Evolutionary conservation across 2,888 invertebrate species (phyloP).

Genomic region (Polietes domitor): DNA sequence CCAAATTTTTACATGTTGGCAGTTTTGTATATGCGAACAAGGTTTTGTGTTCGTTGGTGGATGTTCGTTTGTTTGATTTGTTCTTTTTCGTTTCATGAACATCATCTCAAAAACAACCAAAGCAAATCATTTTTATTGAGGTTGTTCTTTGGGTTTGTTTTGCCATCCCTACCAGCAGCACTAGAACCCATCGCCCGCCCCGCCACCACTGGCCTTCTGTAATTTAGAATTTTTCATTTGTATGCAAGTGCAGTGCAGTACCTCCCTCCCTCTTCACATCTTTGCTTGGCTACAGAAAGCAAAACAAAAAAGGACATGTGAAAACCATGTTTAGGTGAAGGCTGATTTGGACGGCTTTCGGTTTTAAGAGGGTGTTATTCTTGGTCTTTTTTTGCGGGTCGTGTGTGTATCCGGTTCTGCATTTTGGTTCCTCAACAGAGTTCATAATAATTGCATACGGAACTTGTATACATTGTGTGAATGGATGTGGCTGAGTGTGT

Average conservation of each 20-base stretch:
- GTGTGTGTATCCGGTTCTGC: neutral
- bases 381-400: neutral
- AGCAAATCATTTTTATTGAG: slow-evolving; percentile 56
- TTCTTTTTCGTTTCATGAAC: slow-evolving; percentile 53
- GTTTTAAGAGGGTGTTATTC: slow-evolving; percentile 27
- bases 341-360: slow-evolving; percentile 43
- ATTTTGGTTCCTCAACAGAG: neutral
- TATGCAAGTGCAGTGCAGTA: slow-evolving; percentile 50
- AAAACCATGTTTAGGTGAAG: slow-evolving; percentile 42
- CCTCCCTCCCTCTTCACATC: neutral
- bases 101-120: slow-evolving; percentile 39
- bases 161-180: neutral
- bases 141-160: slow-evolving; percentile 40
- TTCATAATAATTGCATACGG: slow-evolving; percentile 60
- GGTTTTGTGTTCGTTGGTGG: slow-evolving; percentile 16
- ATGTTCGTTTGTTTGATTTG: slow-evolving; percentile 17
- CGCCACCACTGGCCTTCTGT: slow-evolving; percentile 25
- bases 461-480: slow-evolving; percentile 11
- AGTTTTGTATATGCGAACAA: neutral
- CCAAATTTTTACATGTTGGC: slow-evolving; percentile 10
- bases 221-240: slow-evolving; percentile 62
- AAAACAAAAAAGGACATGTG: slow-evolving; percentile 35
- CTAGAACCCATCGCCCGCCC: neutral
- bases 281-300: slow-evolving; percentile 28
- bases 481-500: too few species aligned